A percentile compares a stretch with the other conserved stretches of the same genome.
phyloP scores from a whole-genome alignment of 2,113 vertebrate genomes.

The human (Homo sapiens) region DNA sequence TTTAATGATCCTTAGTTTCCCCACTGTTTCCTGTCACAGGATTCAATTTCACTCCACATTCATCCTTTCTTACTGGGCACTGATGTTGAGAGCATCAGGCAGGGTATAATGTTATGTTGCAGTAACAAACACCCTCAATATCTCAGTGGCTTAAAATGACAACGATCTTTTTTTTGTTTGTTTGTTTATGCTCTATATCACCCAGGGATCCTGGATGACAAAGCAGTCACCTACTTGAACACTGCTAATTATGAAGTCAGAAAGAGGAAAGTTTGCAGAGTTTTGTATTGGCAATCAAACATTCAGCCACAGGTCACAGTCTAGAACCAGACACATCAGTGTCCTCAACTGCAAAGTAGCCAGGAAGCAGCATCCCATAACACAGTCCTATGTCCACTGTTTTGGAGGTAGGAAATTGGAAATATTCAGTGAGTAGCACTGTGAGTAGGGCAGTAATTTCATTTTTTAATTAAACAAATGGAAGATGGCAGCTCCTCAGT shows the following conservation, averaged over 20 bases:
- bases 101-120: neutral
- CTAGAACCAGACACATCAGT: neutral
- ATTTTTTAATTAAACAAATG: conserved; percentile 46
- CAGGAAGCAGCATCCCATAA: neutral
- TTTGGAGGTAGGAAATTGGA: neutral
- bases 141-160: neutral
- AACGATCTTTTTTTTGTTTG: neutral
- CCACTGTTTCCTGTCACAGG: neutral
- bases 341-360: neutral
- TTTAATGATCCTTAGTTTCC: neutral
- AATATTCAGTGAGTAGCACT: neutral
- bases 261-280: neutral
- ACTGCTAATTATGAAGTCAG: rapidly evolving
- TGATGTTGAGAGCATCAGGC: neutral
- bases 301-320: neutral
- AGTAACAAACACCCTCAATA: neutral
- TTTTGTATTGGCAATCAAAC: neutral
- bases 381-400: neutral
- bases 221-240: neutral
- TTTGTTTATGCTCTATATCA: neutral
- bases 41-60: neutral
- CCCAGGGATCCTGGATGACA: neutral
- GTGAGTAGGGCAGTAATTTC: neutral
- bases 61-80: neutral
- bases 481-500: neutral